Conservation (phyloP, 2,113 vertebrate genomes). For the Bubo blakistoni region DNA sequence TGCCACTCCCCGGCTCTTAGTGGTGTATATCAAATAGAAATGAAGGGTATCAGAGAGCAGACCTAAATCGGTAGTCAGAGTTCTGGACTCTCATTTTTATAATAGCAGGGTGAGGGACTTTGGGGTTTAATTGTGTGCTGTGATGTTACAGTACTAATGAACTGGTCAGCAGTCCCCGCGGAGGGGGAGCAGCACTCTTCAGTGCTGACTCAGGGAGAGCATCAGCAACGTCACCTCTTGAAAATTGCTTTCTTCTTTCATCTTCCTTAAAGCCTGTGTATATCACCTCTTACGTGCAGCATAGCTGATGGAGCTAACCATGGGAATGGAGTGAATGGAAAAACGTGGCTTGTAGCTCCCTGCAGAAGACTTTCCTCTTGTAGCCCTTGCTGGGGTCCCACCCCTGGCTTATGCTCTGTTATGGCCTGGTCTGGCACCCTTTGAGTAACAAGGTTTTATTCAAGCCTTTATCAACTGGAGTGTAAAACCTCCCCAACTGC, state of each 20-base stretch:
- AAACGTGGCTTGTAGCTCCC: not conserved
- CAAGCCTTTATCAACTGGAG: not conserved
- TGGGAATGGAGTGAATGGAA: not conserved
- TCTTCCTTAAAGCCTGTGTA: accelerated
- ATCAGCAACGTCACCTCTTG: not conserved
- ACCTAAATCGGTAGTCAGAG: too few species aligned
- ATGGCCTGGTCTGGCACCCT: not conserved
- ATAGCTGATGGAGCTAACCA: not conserved
- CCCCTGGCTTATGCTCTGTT: not conserved
- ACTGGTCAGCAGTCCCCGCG: accelerated
- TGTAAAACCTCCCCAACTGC: not conserved
- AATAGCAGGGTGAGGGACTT: not conserved
- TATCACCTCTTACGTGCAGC: not conserved
- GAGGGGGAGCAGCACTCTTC: not conserved
- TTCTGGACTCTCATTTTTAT: not conserved
- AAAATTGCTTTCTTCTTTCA: not conserved
- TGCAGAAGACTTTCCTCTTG: too few species aligned
- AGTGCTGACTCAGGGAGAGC: not conserved
- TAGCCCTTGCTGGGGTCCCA: not conserved
- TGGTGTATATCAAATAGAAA: not conserved
- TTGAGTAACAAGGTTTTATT: not conserved
- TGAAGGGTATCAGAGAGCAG: not conserved
- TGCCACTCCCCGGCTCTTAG: not conserved
- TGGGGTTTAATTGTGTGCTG: not conserved
- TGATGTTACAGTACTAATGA: not conserved